A percentile compares a stretch with the other conserved stretches of the same genome.
Evolutionary conservation across 2,888 invertebrate species (phyloP).

Genomic region (Caenorhabditis doughertyi): DNA sequence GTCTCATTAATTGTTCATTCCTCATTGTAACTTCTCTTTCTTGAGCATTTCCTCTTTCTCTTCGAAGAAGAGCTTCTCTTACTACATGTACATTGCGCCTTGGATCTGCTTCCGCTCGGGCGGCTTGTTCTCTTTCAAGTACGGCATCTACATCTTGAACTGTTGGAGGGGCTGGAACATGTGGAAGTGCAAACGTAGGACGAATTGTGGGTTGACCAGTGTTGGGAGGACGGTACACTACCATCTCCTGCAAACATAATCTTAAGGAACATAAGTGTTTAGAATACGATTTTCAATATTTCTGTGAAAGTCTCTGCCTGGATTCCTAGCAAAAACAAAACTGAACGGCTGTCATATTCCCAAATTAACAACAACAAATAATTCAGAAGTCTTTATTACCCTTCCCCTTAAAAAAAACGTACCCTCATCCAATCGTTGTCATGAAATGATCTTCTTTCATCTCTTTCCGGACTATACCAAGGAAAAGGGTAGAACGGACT

Average conservation of each 20-base stretch:
- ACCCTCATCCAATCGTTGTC: slow-evolving; percentile 52
- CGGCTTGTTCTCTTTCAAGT: slow-evolving; percentile 18
- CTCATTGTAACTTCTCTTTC: neutral
- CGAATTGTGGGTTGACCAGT: neutral
- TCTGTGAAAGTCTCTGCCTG: no score
- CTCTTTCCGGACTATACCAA: neutral
- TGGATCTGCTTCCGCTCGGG: slow-evolving; percentile 32
- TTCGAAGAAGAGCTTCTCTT: slow-evolving; percentile 33
- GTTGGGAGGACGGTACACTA: slow-evolving; percentile 29
- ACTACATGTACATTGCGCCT: neutral
- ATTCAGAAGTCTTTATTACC: no score
- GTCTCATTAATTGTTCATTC: slow-evolving; percentile 28
- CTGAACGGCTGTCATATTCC: no score
- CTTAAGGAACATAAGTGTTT: no score
- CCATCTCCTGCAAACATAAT: slow-evolving; percentile 55
- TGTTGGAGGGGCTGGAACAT: neutral
- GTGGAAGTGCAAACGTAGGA: neutral
- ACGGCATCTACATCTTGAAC: slow-evolving; percentile 3
- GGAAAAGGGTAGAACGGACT: neutral
- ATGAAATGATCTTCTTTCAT: neutral
- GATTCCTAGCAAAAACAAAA: no score
- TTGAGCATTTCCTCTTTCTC: slow-evolving; percentile 31
- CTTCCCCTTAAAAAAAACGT: slow-evolving; percentile 1
- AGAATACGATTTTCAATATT: neutral
- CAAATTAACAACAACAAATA: no score